A percentile compares a stretch with the other conserved stretches of the same genome.
Conservation (phyloP, 2,888 invertebrate genomes). For the Marronus borbonicus region DNA sequence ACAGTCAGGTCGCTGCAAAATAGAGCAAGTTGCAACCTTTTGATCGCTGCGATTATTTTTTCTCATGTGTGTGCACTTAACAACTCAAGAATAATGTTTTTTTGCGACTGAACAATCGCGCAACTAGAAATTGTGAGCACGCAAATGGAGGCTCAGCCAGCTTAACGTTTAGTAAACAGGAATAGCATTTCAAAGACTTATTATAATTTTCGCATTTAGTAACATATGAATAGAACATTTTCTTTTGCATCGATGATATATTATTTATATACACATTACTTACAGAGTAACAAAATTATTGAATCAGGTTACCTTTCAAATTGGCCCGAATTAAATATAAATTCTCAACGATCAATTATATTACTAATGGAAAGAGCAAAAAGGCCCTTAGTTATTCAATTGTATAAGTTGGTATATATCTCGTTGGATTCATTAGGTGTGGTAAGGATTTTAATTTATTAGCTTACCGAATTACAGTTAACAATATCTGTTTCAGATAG, state of each 20-base stretch:
- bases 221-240: neutral
- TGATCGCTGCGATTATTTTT: no score
- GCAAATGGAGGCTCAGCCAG: no score
- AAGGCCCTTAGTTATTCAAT: neutral
- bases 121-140: no score
- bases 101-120: no score
- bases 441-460: neutral
- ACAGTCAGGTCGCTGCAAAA: no score
- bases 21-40: no score
- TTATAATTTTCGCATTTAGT: no score
- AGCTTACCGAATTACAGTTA: neutral
- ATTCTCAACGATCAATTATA: constrained; percentile 25
- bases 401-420: constrained; percentile 10
- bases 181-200: no score
- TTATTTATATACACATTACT: constrained; percentile 1
- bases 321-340: constrained; percentile 33
- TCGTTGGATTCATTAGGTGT: constrained; percentile 9
- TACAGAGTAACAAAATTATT: constrained; percentile 27
- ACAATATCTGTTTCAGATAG: constrained; percentile 20
- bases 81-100: no score
- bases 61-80: no score
- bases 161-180: no score
- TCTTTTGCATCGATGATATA: neutral
- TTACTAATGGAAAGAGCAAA: constrained; percentile 46
- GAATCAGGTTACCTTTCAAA: constrained; percentile 34